phyloP scores from a whole-genome alignment of 53 echinoderm and acorn worm species.

The Astropecten irregularis region DNA sequence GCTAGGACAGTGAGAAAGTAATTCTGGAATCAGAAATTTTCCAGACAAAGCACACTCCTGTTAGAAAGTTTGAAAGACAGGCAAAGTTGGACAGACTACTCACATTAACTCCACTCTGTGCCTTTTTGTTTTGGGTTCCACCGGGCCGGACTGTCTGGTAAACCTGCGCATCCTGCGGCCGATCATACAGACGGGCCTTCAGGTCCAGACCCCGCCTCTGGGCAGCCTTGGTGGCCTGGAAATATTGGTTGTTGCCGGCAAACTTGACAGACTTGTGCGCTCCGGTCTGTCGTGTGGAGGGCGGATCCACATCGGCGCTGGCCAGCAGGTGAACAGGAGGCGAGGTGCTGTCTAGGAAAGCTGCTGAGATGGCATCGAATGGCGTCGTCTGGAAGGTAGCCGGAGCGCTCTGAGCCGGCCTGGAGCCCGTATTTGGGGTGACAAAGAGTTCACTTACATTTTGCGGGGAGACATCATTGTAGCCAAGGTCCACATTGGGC shows the following conservation, averaged over 20 bases:
- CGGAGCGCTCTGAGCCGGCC: constrained; percentile 78
- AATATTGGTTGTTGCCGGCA: constrained; percentile 68
- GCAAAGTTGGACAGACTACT: no score
- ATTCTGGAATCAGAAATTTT: no score
- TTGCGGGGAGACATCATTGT: constrained; percentile 21
- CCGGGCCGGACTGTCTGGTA: constrained; percentile 69
- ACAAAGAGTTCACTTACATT: constrained; percentile 48
- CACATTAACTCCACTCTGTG: constrained; percentile 33
- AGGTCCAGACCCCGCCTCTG: constrained; percentile 83
- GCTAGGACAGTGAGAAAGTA: no score
- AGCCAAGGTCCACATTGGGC: constrained; percentile 35
- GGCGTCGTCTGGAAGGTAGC: constrained; percentile 61
- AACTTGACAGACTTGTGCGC: constrained; percentile 70
- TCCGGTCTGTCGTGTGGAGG: neutral
- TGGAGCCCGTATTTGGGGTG: constrained; percentile 44
- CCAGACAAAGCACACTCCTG: no score
- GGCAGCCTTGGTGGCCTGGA: constrained; percentile 75
- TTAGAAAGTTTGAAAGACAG: no score
- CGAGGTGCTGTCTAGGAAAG: constrained; percentile 25
- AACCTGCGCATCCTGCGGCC: constrained; percentile 93
- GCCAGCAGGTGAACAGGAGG: neutral
- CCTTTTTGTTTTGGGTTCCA: constrained; percentile 8
- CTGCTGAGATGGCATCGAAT: constrained; percentile 20
- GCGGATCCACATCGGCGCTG: neutral
- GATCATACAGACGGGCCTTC: constrained; percentile 94